Conservation (phyloP, 2,797 vertebrate species). For the Poliocrania exsul region DNA sequence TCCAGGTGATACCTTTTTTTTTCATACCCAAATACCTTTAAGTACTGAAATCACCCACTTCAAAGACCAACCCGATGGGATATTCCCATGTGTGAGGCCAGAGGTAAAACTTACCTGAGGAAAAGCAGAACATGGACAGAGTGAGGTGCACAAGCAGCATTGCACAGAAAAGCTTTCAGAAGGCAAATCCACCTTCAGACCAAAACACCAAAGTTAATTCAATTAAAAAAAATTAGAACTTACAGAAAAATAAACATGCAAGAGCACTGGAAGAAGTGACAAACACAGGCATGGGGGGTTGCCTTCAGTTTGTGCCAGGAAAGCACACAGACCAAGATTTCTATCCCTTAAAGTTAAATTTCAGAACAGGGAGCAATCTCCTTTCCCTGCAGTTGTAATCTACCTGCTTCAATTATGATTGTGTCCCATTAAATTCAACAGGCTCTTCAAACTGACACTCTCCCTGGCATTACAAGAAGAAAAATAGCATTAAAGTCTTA, state of each 20-base stretch:
- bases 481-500: background rate
- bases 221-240: background rate
- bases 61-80: background rate
- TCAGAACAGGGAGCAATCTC: background rate
- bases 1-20: background rate
- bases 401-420: background rate
- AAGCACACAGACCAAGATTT: background rate
- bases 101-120: background rate
- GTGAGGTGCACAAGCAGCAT: accelerated
- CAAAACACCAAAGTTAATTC: background rate
- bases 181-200: background rate
- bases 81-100: accelerated
- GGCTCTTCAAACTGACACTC: background rate
- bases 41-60: background rate
- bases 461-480: background rate
- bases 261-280: background rate
- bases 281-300: background rate
- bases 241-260: background rate
- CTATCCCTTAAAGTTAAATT: background rate
- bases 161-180: background rate
- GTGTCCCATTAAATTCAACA: background rate
- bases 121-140: background rate
- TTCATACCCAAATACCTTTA: background rate
- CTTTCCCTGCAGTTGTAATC: background rate
- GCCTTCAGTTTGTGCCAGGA: background rate